Base-by-base conservation (phyloP, 2,888 invertebrate species). In the Subacronicta megacephala region DNA sequence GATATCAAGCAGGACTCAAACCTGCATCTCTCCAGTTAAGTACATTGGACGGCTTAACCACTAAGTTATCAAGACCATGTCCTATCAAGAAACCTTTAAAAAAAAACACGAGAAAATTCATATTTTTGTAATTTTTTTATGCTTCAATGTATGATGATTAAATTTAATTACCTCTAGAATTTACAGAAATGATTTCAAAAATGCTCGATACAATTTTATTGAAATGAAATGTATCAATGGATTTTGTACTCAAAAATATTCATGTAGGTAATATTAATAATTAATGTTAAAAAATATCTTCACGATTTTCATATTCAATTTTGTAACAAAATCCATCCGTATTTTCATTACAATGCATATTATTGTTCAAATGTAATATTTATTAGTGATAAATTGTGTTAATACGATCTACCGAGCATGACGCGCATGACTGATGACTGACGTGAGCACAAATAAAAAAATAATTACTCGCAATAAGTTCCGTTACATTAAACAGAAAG, bases 391-490 rank as follows among this genome's bases (percentile, higher is more conserved):
- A 18, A 61, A 47, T 57, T n/a, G 38, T 66, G 68, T 62, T 57
- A 53, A 68, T 61, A 71, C 31, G 68, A 62, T 70, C 65, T 59
- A 58, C 62, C 52, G 33, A 75, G 81, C 82, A 80, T 80, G 81
- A 80, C 78, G 66, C 56, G 72, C 76, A 69, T 71, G 77, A 83
- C 80, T 77, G 65, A 66, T 70, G 53, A 62, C 54, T 62, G 75
- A 79, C 74, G 67, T 59, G 72, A 77, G 77, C 74, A 52, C 29
- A 77, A 71, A 52, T 33, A 16, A 44, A 49, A 46, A 70, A 58
- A 23, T 65, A 58, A 72, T 59, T 52, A 51, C 58, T 65, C 43
- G 42, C 54, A 72, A 37, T 56, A 54, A 63, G 62, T 73, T 75
- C 72, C 62, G 65, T 52, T 73, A 13, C 5, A 31, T 9, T 5